Conservation (phyloP, 2,797 vertebrate genomes). For the Acomys russatus region DNA sequence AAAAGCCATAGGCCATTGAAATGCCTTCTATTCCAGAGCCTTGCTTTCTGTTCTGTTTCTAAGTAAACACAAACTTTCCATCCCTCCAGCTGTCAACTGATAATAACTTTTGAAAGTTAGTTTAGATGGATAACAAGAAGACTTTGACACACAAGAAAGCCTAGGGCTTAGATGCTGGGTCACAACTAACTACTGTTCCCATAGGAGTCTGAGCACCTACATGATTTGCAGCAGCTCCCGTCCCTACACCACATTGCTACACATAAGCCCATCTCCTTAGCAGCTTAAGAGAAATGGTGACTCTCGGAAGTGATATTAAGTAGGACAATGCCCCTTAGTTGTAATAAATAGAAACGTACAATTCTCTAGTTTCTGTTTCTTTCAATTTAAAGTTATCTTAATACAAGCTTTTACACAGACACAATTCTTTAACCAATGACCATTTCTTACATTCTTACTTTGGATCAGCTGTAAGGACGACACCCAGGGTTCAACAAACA, state of each 20-base stretch:
- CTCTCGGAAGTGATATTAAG: background rate
- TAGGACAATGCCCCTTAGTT: background rate
- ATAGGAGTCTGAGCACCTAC: background rate
- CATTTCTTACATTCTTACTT: background rate
- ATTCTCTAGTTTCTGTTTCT: background rate
- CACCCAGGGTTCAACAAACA: background rate
- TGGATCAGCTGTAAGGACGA: constrained; percentile 1
- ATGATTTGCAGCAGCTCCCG: background rate
- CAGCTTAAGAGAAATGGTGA: background rate
- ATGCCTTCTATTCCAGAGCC: background rate
- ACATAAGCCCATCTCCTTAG: background rate
- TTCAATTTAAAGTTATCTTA: constrained; percentile 28
- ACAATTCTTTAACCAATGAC: background rate
- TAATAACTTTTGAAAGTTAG: background rate
- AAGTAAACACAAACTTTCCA: constrained; percentile 18
- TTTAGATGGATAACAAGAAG: background rate
- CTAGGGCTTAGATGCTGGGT: background rate
- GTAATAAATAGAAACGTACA: background rate
- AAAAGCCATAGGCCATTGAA: constrained; percentile 16
- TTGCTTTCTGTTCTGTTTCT: background rate
- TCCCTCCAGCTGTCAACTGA: background rate
- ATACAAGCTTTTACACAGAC: background rate
- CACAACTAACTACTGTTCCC: background rate
- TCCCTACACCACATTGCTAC: background rate
- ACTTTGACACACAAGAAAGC: background rate